phyloP scores from a whole-genome alignment of 2,113 vertebrate genomes.

The Neotoma lepida region DNA sequence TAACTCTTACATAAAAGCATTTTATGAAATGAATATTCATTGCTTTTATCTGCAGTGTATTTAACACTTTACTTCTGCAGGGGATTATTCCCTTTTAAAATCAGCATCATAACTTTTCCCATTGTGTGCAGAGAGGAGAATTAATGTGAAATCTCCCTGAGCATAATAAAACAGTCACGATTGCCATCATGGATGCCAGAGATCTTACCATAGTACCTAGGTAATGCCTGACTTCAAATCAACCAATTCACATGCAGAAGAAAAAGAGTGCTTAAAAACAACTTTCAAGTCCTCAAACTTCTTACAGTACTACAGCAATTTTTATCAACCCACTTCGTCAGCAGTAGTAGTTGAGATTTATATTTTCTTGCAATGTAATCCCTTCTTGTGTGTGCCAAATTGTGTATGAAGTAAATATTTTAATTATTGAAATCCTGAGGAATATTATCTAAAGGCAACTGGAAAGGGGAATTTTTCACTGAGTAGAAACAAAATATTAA shows the following conservation, averaged over 20 bases:
- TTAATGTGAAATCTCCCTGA: slow-evolving; percentile 45
- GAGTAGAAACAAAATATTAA: slow-evolving; percentile 25
- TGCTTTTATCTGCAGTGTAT: slow-evolving; percentile 45
- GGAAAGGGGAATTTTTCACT: not conserved
- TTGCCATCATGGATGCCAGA: not conserved
- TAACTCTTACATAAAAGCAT: not conserved
- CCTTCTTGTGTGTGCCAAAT: not conserved
- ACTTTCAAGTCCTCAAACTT: slow-evolving; percentile 42
- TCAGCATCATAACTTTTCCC: slow-evolving; percentile 58
- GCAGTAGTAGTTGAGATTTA: not conserved
- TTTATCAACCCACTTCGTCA: slow-evolving; percentile 9
- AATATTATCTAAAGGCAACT: not conserved
- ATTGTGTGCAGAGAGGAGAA: slow-evolving; percentile 52
- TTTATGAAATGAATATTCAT: slow-evolving; percentile 48
- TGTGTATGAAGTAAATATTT: not conserved
- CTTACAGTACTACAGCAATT: not conserved
- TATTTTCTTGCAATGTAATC: not conserved
- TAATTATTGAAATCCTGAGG: not conserved
- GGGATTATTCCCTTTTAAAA: slow-evolving; percentile 66
- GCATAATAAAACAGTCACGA: slow-evolving; percentile 20
- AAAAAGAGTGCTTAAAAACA: not conserved
- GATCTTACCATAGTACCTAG: not conserved
- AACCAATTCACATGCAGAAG: not conserved
- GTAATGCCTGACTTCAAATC: not conserved
- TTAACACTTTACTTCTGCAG: slow-evolving; percentile 52